Base-by-base conservation (phyloP, 2,797 vertebrate species). In the Prunella strophiata region DNA sequence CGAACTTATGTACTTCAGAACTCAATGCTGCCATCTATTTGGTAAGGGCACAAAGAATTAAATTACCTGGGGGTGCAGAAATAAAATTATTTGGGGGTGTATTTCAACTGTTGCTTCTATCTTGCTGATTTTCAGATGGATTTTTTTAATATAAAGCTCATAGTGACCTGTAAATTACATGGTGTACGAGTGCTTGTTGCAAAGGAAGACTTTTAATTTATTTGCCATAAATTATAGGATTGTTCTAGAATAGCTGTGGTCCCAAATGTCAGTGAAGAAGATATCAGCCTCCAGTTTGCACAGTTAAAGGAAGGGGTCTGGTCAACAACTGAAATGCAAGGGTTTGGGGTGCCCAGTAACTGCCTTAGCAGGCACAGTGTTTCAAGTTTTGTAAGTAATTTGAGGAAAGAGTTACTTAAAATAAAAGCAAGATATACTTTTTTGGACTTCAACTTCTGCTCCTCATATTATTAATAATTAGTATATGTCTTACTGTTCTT, bases 1-100 rank as follows among this genome's bases (percentile, higher is more conserved):
- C 99, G 99, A 97, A 99, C 99, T 88, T 99, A 99, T 1, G 99
- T 99, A 97, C 99, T 99, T 98, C 99, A 99, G 97, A 99, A 99
- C 98, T 99, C 99, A 97, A 99, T 99, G 99, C 98, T 99, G 96
- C 99, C 99, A 85, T 99, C 99, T 63, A 99, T 99, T 98, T 99
- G 99, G 99, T 99, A 98, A 98, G 98, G 97, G 88, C 90, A 63
- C 29, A 65, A 94, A 92, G 71, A 94, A 77, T 74, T 57, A 38
- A 86, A 61, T 50, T 32, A 47, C 62, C 57, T 4, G 65, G 45
- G n/a, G 7, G 1, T n/a, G 2, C 43, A 67, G 30, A 34, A 66
- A 55, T 55, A 42, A 54, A 89, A 66, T 68, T 36, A 50, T 63
- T 75, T 12, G 62, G 42, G 40, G 4, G 1, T 57, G 1, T 34